Conservation (phyloP, 2,888 invertebrate genomes). For the Oxyscelio sp. region DNA sequence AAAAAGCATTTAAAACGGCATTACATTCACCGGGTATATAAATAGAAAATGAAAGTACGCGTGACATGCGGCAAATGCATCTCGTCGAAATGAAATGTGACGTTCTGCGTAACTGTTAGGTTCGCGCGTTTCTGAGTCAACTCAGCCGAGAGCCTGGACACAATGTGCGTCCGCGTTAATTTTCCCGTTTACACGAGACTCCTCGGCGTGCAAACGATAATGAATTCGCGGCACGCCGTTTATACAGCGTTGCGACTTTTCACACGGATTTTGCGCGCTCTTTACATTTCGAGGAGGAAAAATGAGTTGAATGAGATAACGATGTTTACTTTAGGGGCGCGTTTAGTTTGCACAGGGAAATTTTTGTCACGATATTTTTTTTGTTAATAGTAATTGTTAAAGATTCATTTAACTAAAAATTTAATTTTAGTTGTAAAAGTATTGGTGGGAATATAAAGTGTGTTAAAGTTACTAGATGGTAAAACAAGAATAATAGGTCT, state of each 20-base stretch:
- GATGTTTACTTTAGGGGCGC: too few relatives aligned
- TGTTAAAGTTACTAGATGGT: too few relatives aligned
- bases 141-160: constrained; percentile 9
- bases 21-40: constrained; percentile 66
- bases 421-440: too few relatives aligned
- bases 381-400: too few relatives aligned
- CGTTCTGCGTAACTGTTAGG: constrained; percentile 57
- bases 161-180: constrained; percentile 55
- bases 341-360: too few relatives aligned
- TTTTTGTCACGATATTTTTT: too few relatives aligned
- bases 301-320: too few relatives aligned
- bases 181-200: constrained; percentile 43
- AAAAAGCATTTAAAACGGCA: constrained; percentile 64
- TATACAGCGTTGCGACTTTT: neutral
- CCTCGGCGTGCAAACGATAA: constrained; percentile 40
- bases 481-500: too few relatives aligned
- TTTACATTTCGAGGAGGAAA: neutral
- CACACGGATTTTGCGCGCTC: neutral
- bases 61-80: constrained; percentile 56
- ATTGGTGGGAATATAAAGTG: too few relatives aligned
- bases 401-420: too few relatives aligned
- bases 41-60: constrained; percentile 73
- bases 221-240: constrained; percentile 22
- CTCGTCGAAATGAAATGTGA: constrained; percentile 64
- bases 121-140: constrained; percentile 36